A percentile compares a stretch with the other conserved stretches of the same genome.
These are phyloP conservation scores for Numenius phaeopus DNA, from an alignment of 2,797 vertebrate genomes.

Conservation along the genomic window DNA sequence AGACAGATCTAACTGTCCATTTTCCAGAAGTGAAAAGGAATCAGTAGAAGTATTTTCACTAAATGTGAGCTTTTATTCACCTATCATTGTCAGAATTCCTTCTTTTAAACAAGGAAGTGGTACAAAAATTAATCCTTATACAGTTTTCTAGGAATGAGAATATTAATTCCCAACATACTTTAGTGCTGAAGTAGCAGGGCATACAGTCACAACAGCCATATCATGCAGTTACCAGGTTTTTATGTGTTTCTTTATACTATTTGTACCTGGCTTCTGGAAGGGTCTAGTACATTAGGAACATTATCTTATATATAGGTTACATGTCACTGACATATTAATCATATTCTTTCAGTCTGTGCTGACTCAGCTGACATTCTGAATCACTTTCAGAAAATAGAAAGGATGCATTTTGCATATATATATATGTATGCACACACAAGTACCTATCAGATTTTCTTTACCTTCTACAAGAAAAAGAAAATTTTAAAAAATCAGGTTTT, in stretches of 20 bases:
- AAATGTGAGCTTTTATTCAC: neutral
- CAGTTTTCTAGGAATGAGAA: neutral
- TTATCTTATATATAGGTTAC: neutral
- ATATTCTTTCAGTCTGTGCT: neutral
- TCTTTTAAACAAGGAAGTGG: neutral
- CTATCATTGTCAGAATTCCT: neutral
- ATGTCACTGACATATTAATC: neutral
- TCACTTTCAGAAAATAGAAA: neutral
- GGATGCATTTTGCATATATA: neutral
- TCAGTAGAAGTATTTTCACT: neutral
- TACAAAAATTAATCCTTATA: neutral
- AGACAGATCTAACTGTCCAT: neutral
- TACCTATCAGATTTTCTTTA: neutral
- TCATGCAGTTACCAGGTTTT: neutral
- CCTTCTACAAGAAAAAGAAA: neutral
- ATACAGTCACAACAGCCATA: fast-evolving
- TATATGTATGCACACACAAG: neutral
- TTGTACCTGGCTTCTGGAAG: neutral
- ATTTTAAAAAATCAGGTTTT: neutral
- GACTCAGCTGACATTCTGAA: neutral
- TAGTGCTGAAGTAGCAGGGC: neutral
- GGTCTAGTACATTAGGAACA: neutral
- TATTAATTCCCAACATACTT: neutral
- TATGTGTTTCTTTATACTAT: neutral
- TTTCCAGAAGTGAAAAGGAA: neutral